Conservation (phyloP, 2,797 vertebrate genomes). For the Helarctos malayanus region DNA sequence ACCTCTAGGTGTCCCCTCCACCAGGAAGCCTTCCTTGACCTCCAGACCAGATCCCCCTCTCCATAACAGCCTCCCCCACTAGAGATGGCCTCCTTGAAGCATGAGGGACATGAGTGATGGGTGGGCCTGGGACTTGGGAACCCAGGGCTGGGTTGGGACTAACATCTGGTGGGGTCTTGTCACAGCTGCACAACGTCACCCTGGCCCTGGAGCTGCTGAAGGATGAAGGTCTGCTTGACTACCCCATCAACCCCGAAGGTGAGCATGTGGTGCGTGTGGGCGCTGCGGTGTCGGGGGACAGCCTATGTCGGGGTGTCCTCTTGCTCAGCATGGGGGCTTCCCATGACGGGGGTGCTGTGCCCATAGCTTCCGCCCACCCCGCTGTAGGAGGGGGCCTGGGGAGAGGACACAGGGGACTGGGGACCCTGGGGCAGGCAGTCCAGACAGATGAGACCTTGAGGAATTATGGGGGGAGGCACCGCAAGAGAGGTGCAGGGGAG, state of each 20-base stretch:
- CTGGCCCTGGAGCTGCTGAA: constrained; percentile 94
- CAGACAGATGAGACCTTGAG: background rate
- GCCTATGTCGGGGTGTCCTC: background rate
- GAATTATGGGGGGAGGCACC: no score
- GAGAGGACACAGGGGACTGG: rapidly evolving
- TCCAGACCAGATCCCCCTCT: rapidly evolving
- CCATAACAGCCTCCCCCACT: background rate
- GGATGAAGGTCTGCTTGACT: constrained; percentile 89
- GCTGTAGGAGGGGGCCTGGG: rapidly evolving
- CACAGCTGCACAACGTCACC: constrained; percentile 94
- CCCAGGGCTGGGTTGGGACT: background rate
- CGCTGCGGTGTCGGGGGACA: rapidly evolving
- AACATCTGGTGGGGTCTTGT: background rate
- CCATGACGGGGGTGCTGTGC: background rate
- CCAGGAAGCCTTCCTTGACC: background rate
- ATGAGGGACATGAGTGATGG: rapidly evolving
- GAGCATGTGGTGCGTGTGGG: constrained; percentile 66
- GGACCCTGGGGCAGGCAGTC: background rate
- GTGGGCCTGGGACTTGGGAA: background rate
- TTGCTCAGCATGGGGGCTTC: background rate
- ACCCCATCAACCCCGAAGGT: constrained; percentile 93
- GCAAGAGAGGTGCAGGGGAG: rapidly evolving
- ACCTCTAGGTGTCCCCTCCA: background rate
- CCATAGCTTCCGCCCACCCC: rapidly evolving
- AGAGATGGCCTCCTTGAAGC: background rate